Base-by-base conservation (phyloP, 2,797 vertebrate genomes). In the Hapalemur alaotrensis region DNA sequence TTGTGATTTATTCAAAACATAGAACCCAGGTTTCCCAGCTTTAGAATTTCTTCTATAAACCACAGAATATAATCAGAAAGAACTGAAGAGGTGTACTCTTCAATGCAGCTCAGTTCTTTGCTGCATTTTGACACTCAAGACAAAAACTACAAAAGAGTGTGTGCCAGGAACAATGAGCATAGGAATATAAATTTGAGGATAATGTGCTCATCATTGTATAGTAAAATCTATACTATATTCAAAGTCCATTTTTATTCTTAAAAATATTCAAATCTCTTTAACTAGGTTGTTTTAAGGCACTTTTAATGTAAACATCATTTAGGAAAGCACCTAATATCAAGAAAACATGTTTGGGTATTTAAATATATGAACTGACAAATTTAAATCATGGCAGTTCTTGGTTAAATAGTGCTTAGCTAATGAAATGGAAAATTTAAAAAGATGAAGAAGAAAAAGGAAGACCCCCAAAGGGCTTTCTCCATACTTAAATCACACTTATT, bases 71-170 rank as follows among this genome's bases (percentile, higher is more conserved):
- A 63, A 54, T 59, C 12, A 54, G 35, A 78, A 43, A 63, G 8
- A 43, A 50, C 0, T 7, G 10, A 57, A 35, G 32, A 10, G 8
- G 15, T 23, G 52, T 30, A 41, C 2, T 25, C 54, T 57, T 57
- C 8, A 57, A 23, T 25, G 22, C 54, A 57, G 54, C 54, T 35
- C 15, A 28, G 18, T 46, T 57, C 23, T 48, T 81, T 57, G 38
- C 46, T 59, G 22, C 23, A 35, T 75, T 41, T 73, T 54, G 54
- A 54, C 28, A 12, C 8, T 52, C 28, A 65, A 50, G 32, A 75
- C 18, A 41, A 67, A 61, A 46, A 48, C 30, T 23, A 1, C 61
- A 43, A 17, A 38, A 6, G 12, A 57, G 8, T 12, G 5, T 20
- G 17, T 67, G 12, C 18, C 63, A 61, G 14, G 41, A 35, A 48